Evolutionary conservation across 2,888 invertebrate genomes (phyloP).

Genomic region (Drosophila niveifrons): DNA sequence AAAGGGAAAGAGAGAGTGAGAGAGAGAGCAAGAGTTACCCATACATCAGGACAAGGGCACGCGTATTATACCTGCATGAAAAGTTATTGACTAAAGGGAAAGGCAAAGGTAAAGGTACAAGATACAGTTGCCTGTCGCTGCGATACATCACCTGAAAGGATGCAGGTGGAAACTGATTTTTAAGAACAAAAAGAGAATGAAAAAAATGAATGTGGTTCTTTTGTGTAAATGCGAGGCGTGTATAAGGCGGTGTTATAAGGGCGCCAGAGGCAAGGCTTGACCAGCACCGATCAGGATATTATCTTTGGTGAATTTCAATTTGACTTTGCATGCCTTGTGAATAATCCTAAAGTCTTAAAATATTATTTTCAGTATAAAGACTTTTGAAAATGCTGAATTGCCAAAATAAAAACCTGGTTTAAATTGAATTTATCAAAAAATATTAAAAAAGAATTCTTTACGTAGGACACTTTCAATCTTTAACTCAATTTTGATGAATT

Average conservation of each 20-base stretch:
- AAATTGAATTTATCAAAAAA: no score
- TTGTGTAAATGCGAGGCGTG: conserved; percentile 42
- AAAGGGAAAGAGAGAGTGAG: background rate
- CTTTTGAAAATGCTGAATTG: no score
- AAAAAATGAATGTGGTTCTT: conserved; percentile 50
- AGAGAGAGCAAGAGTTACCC: background rate
- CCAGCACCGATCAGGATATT: conserved; percentile 3
- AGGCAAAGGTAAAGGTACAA: conserved; percentile 22
- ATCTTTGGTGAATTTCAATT: conserved; percentile 3
- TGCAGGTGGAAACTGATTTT: conserved; percentile 84
- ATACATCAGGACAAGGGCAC: conserved; percentile 50
- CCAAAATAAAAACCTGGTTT: no score
- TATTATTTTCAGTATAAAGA: no score
- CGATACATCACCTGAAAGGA: conserved; percentile 69
- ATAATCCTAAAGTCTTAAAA: background rate
- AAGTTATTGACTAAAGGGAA: conserved; percentile 21
- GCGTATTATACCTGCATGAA: conserved; percentile 73
- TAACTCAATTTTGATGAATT: no score
- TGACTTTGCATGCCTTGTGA: background rate
- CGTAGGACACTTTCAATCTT: no score
- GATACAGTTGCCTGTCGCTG: conserved; percentile 62
- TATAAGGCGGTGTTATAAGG: conserved; percentile 18
- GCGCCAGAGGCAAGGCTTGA: conserved; percentile 18
- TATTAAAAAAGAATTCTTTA: no score
- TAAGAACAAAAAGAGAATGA: conserved; percentile 24